Conservation (phyloP, 2,797 vertebrate species). For the Sebastes vulpes region DNA sequence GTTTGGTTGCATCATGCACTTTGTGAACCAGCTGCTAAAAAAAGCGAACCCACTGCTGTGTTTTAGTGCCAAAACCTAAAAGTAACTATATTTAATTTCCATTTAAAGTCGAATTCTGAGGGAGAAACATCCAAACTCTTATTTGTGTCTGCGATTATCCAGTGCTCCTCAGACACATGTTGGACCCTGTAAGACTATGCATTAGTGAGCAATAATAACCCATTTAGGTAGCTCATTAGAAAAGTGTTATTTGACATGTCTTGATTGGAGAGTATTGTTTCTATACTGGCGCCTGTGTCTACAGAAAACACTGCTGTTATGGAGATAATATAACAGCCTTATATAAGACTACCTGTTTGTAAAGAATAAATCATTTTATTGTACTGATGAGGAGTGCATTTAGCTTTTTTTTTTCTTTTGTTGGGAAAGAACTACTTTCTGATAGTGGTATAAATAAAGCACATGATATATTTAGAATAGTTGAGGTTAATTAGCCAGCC, state of each 20-base stretch:
- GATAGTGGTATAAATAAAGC: slow-evolving; percentile 74
- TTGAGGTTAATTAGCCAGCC: slow-evolving; percentile 80
- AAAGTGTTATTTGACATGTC: slow-evolving; percentile 73
- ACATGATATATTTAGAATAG: slow-evolving; percentile 81
- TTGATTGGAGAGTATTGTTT: slow-evolving; percentile 63
- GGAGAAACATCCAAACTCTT: slow-evolving; percentile 25
- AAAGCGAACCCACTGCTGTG: background rate
- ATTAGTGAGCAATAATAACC: slow-evolving; percentile 63
- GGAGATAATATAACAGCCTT: slow-evolving; percentile 38
- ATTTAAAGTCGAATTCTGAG: slow-evolving; percentile 14
- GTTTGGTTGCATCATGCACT: background rate
- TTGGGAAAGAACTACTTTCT: slow-evolving; percentile 61
- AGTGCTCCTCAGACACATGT: slow-evolving; percentile 44
- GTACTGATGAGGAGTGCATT: slow-evolving; percentile 39
- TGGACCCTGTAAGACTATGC: slow-evolving; percentile 37
- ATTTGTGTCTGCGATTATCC: slow-evolving; percentile 45
- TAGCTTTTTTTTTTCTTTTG: slow-evolving; percentile 32
- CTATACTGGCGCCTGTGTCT: slow-evolving; percentile 55
- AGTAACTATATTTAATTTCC: slow-evolving; percentile 29
- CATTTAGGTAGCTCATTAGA: slow-evolving; percentile 75
- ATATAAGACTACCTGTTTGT: slow-evolving; percentile 51
- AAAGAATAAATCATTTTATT: slow-evolving; percentile 55
- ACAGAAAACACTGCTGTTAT: slow-evolving; percentile 53
- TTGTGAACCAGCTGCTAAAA: slow-evolving; percentile 31
- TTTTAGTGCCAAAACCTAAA: slow-evolving; percentile 16